Evolutionary conservation across 2,113 vertebrate genomes (phyloP), one percentile per base, ranked within the genome.

Genomic region (Coreoperca whiteheadi): DNA sequence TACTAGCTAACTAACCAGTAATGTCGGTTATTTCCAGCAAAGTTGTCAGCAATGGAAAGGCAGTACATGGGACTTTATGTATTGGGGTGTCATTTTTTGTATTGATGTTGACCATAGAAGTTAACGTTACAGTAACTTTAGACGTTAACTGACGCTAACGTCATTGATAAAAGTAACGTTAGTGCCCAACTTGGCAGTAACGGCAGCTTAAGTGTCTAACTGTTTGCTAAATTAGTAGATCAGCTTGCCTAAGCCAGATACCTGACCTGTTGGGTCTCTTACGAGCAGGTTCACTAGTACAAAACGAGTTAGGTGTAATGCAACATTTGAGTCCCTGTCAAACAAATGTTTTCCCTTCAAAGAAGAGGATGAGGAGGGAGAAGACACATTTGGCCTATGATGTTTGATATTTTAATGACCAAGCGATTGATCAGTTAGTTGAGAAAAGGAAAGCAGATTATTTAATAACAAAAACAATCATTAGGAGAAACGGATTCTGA

Each of bases 341-440:
- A 37, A 74, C n/a, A 70, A 69, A 61, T 48, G 10, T 46, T 2
- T 30, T 25, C 15, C 23, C 30, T 64, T 76, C 18, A 79, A 50
- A 67, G 34, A 21, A 59, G n/a, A 18, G 41, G n/a, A 68, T 18
- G 10, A 32, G 23, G 5, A 23, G 37, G 37, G 18, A 57, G 46
- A 34, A 20, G 16, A 50, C 32, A 30, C 37, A 20, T 71, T 53
- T 53, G 11, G 12, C 0, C 20, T 3, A 50, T 9, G 21, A n/a
- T 43, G 0, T 54, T 12, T 4, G n/a, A 25, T 14, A 59, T 57
- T 57, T 57, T n/a, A 43, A 57, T 20, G 16, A 12, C 16, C 14
- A 43, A 21, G 34, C 9, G 4, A 25, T 1, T n/a, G 32, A 37
- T 71, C 1, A 37, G 1, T 61, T 48, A 30, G 23, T 14, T 43